Evolutionary conservation across 2,797 vertebrate species (phyloP), one percentile per base, ranked within the genome.

Genomic region (Bucorvus abyssinicus): DNA sequence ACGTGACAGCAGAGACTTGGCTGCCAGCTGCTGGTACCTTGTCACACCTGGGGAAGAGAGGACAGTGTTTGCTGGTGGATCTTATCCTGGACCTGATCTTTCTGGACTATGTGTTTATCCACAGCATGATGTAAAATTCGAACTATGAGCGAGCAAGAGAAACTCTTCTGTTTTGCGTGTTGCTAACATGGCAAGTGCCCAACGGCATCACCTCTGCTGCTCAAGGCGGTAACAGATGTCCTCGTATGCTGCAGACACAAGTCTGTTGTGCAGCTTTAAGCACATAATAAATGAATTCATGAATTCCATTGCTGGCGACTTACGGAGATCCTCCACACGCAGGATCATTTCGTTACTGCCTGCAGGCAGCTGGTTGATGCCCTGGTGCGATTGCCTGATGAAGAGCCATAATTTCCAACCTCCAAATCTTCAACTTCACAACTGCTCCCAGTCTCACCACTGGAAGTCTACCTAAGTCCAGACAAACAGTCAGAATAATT

Each of bases 361-460:
- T 26, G 30, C 0, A 0, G 47, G 68, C 59, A 50, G 49, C 2
- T 79, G 19, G 36, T 2, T 30, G 68, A n/a, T 44, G 38, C 65
- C 67, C 36, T 60, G 49, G 30, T 68, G 82, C 59, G 50, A 57
- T 0, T 40, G 52, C 26, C 38, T 30, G 57, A 34, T 0, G 1
- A 68, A 78, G 36, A 50, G 20, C 44, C 3, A 0, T 18, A 4
- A 69, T 27, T 70, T 45, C 73, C 20, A 34, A 75, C 13, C 76
- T 78, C 44, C 27, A 38, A 7, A 45, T 36, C 69, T 73, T 68
- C 45, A 44, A 26, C 40, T n/a, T 88, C 70, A 57, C 56, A 64
- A 5, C 22, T 53, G 64, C 86, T 71, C 47, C 55, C 63, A 34
- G 38, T 22, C n/a, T 23, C 52, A 40, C 20, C 55, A n/a, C 40